Evolutionary conservation across 2,888 invertebrate species (phyloP).

Genomic region (Perizoma affinitatum): DNA sequence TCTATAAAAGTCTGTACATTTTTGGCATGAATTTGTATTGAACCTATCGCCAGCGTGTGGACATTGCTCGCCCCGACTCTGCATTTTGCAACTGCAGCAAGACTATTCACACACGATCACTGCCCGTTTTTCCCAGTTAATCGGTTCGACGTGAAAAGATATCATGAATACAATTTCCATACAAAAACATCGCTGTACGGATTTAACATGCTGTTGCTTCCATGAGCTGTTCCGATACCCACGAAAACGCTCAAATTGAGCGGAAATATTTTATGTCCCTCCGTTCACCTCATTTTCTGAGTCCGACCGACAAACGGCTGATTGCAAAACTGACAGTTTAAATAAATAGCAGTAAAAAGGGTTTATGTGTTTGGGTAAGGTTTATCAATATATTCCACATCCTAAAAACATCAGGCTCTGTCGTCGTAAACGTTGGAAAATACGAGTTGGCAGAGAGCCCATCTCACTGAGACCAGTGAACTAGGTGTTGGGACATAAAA

Average conservation of each 20-base stretch:
- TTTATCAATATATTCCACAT: slow-evolving; percentile 33
- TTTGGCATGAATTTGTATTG: no score
- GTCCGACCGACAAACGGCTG: slow-evolving; percentile 8
- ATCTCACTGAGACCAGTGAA: not conserved
- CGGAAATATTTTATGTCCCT: slow-evolving; percentile 61
- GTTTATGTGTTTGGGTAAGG: slow-evolving; percentile 32
- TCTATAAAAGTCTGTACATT: no score
- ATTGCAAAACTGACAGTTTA: slow-evolving; percentile 32
- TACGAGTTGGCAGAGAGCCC: no score
- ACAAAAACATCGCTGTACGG: no score
- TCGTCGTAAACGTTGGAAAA: slow-evolving; percentile 7
- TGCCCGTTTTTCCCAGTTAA: no score
- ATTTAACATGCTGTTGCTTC: slow-evolving; percentile 10
- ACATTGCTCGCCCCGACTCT: no score
- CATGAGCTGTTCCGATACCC: slow-evolving; percentile 18
- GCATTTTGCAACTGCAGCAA: no score
- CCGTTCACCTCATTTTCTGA: slow-evolving; percentile 53
- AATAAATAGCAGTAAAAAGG: slow-evolving; percentile 35
- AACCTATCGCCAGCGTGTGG: no score
- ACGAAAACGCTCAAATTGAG: slow-evolving; percentile 44
- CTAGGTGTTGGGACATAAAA: slow-evolving; percentile 1
- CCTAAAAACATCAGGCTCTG: slow-evolving; percentile 21
- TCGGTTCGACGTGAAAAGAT: no score
- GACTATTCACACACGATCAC: no score
- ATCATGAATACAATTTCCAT: no score